These are phyloP conservation scores for Heliconius melpomene DNA, from an alignment of 1,140 invertebrate genomes.

Conservation along the genomic window DNA sequence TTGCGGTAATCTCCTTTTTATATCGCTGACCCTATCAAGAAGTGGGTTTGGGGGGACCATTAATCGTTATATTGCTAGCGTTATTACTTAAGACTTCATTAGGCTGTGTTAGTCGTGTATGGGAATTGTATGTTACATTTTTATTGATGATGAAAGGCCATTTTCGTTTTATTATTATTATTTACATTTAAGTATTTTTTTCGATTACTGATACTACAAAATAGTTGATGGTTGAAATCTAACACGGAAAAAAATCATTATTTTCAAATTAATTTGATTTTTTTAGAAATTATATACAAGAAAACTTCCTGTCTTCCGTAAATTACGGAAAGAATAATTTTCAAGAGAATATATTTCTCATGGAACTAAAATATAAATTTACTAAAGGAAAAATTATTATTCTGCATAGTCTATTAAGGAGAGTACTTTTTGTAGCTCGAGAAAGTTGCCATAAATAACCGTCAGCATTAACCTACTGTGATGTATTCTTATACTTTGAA, in stretches of 20 bases:
- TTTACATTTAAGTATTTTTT: no score
- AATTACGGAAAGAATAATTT: background rate
- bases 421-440: slow-evolving; percentile 9
- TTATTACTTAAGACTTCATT: background rate
- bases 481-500: background rate
- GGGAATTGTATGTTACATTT: background rate
- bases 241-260: no score
- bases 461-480: background rate
- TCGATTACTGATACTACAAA: no score
- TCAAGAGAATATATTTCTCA: background rate
- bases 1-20: slow-evolving; percentile 25
- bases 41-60: background rate
- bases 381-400: slow-evolving; percentile 2
- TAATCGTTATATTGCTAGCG: slow-evolving; percentile 4
- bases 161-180: no score
- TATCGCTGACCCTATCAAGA: slow-evolving; percentile 13
- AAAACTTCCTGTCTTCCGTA: no score
- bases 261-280: no score
- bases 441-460: background rate
- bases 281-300: no score
- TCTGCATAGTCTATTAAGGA: slow-evolving; percentile 2
- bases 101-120: background rate
- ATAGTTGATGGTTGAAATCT: no score
- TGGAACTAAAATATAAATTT: slow-evolving; percentile 5
- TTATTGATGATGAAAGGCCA: background rate